Evolutionary conservation across 1,140 invertebrate genomes (phyloP).

Genomic region (Drosophila pseudoananassae): DNA sequence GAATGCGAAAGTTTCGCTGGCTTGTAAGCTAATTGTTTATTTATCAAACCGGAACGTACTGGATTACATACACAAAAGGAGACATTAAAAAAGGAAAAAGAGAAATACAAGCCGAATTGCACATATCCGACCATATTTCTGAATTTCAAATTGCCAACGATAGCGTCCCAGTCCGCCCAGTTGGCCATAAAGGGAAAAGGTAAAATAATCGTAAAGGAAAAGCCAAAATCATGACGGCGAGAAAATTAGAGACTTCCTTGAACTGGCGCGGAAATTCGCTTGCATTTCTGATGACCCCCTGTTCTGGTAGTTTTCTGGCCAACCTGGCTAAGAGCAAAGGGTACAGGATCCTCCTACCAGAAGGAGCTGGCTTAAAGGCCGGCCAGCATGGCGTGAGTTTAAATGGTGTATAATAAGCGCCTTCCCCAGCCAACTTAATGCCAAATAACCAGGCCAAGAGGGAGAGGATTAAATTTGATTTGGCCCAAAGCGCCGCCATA

Average conservation of each 20-base stretch:
- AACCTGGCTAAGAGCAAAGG: conserved; percentile 15
- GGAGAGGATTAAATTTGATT: conserved; percentile 61
- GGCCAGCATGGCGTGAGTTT: conserved; percentile 31
- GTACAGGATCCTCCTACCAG: conserved; percentile 23
- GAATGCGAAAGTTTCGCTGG: conserved; percentile 40
- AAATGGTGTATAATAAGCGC: conserved; percentile 46
- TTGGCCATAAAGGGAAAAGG: conserved; percentile 12
- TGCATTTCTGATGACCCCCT: conserved; percentile 50
- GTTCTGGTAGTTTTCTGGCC: no score
- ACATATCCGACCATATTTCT: conserved; percentile 29
- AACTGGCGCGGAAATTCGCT: conserved; percentile 34
- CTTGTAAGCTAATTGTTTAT: conserved; percentile 62
- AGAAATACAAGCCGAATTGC: conserved; percentile 21
- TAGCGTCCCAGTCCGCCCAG: neutral
- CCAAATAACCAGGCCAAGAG: conserved; percentile 10
- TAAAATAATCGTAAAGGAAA: neutral
- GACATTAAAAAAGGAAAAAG: conserved; percentile 22
- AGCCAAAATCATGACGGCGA: conserved; percentile 12
- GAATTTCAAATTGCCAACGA: conserved; percentile 30
- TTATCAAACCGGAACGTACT: conserved; percentile 60
- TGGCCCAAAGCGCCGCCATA: conserved; percentile 41
- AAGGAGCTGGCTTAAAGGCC: neutral
- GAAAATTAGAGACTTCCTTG: conserved; percentile 48
- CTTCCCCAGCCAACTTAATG: conserved; percentile 27
- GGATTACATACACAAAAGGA: conserved; percentile 34